A percentile compares a stretch with the other conserved stretches of the same genome.
Evolutionary conservation across 2,113 vertebrate genomes (phyloP).

Genomic region (Malurus melanocephalus): DNA sequence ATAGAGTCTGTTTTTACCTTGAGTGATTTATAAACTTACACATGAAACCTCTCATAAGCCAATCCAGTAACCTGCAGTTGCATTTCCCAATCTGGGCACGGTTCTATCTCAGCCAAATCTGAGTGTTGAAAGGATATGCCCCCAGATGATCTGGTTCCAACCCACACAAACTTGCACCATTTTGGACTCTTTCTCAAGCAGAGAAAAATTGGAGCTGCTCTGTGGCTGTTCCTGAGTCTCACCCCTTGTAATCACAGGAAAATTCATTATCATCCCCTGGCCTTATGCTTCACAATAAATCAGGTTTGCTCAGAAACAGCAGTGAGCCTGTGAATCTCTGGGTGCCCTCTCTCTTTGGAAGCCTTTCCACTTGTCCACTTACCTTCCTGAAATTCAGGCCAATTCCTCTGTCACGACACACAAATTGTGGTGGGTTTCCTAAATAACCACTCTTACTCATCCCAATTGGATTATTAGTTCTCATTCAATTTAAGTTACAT

Average conservation of each 20-base stretch:
- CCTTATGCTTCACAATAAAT: not conserved
- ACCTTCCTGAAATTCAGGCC: not conserved
- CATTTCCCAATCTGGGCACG: not conserved
- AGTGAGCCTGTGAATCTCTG: not conserved
- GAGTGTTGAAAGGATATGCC: not conserved
- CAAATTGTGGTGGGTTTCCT: not conserved
- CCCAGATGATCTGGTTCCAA: not conserved
- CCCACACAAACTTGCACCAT: not conserved
- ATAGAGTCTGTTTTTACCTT: slow-evolving; percentile 5
- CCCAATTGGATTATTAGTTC: not conserved
- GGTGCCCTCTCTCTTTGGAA: slow-evolving; percentile 2
- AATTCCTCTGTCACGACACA: not conserved
- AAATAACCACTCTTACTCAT: not conserved
- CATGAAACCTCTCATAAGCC: not conserved
- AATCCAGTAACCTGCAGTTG: not conserved
- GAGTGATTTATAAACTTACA: slow-evolving; percentile 4
- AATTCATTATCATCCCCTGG: not conserved
- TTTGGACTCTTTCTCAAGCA: not conserved
- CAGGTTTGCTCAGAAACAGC: not conserved
- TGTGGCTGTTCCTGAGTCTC: not conserved
- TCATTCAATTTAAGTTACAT: not conserved
- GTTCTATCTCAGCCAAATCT: not conserved
- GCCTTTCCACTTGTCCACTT: not conserved
- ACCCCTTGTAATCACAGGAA: not conserved
- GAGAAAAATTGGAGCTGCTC: not conserved